These are phyloP conservation scores for Triops longicaudatus DNA, from an alignment of 1,140 invertebrate species.

Conservation along the genomic window DNA sequence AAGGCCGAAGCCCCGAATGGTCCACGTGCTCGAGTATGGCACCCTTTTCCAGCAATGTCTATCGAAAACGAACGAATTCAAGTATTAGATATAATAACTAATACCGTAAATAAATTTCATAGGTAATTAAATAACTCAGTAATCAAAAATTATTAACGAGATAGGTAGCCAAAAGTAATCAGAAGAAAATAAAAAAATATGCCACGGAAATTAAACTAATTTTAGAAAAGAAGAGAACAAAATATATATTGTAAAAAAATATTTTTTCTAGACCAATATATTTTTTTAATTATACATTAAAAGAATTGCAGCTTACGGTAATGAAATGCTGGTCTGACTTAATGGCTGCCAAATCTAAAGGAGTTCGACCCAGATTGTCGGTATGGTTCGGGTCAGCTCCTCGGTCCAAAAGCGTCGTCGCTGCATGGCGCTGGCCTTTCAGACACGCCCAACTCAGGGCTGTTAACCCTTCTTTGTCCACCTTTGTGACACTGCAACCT, in stretches of 20 bases:
- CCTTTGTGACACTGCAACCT: slow-evolving; percentile 65
- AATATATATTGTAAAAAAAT: no score
- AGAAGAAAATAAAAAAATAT: no score
- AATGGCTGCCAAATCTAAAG: slow-evolving; percentile 80
- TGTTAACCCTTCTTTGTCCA: slow-evolving; percentile 79
- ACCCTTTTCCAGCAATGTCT: slow-evolving; percentile 59
- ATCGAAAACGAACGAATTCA: slow-evolving; percentile 23
- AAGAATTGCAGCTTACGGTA: slow-evolving; percentile 28
- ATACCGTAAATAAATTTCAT: no score
- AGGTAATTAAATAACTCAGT: no score
- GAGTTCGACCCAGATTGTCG: slow-evolving; percentile 76
- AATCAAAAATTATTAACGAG: no score
- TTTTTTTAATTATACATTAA: no score
- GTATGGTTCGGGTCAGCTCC: slow-evolving; percentile 67
- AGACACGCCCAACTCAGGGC: slow-evolving; percentile 85
- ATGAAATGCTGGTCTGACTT: slow-evolving; percentile 52
- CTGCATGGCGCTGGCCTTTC: slow-evolving; percentile 67
- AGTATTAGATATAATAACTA: slow-evolving; percentile 33
- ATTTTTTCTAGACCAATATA: no score
- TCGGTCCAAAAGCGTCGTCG: slow-evolving; percentile 67
- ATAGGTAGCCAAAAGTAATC: no score
- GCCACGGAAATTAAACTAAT: no score
- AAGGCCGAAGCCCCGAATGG: slow-evolving; percentile 83
- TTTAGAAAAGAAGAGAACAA: no score
- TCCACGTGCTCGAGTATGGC: slow-evolving; percentile 86